Conservation (phyloP, 2,888 invertebrate species). For the Brachyopa scutellaris region DNA sequence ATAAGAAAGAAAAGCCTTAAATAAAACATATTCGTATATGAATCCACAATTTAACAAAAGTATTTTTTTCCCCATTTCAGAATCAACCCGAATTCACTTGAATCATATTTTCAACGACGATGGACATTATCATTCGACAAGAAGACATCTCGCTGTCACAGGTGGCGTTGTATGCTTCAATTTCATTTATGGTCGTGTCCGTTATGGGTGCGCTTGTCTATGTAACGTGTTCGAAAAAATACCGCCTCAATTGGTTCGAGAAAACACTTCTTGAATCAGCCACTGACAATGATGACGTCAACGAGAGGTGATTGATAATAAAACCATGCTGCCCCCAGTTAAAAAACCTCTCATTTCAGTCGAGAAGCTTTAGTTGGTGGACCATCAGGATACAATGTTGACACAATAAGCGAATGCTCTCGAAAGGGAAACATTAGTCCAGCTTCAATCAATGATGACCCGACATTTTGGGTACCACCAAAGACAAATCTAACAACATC, state of each 20-base stretch:
- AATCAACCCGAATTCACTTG: too few species aligned
- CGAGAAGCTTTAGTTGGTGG: slow-evolving; percentile 81
- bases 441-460: slow-evolving; percentile 81
- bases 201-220: slow-evolving; percentile 82
- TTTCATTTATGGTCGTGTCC: slow-evolving; percentile 83
- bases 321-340: too few species aligned
- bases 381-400: slow-evolving; percentile 80
- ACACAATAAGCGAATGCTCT: slow-evolving; percentile 81
- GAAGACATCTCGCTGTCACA: slow-evolving; percentile 81
- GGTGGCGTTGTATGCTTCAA: slow-evolving; percentile 82
- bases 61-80: too few species aligned
- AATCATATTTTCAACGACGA: slow-evolving; percentile 60
- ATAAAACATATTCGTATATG: too few species aligned
- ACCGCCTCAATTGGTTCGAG: slow-evolving; percentile 85
- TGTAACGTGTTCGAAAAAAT: slow-evolving; percentile 83
- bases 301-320: slow-evolving; percentile 80
- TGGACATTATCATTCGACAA: slow-evolving; percentile 81
- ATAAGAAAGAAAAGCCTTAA: too few species aligned
- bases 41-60: too few species aligned
- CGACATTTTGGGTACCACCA: slow-evolving; percentile 83
- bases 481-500: slow-evolving; percentile 73
- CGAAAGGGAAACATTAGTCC: slow-evolving; percentile 80
- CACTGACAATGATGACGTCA: slow-evolving; percentile 80
- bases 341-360: slow-evolving; percentile 76
- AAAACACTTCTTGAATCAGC: slow-evolving; percentile 83